phyloP scores from a whole-genome alignment of 1,140 invertebrate genomes.

The Grapholita molesta region DNA sequence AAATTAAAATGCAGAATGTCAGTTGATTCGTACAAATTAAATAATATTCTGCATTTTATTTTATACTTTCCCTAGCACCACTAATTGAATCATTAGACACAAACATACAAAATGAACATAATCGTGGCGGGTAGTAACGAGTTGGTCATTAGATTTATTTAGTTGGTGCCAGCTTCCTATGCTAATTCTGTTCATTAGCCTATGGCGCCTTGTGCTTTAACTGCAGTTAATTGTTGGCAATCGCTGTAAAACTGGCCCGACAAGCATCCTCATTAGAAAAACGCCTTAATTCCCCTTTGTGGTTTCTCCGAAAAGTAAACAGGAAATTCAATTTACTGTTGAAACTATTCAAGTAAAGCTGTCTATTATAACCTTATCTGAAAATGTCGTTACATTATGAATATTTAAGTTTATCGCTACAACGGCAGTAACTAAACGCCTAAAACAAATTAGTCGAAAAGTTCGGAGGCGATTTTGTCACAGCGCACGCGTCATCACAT shows the following conservation, averaged over 20 bases:
- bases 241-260: not conserved
- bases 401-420: slow-evolving; percentile 8
- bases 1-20: too few relatives aligned
- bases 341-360: not conserved
- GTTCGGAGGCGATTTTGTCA: slow-evolving; percentile 28
- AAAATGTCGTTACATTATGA: not conserved
- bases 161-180: not conserved
- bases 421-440: not conserved
- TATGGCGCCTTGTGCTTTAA: not conserved
- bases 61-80: not conserved
- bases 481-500: slow-evolving; percentile 39
- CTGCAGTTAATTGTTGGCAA: slow-evolving; percentile 17
- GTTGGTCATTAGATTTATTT: slow-evolving; percentile 11
- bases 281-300: slow-evolving; percentile 3
- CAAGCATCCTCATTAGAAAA: slow-evolving; percentile 13
- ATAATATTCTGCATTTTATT: not conserved
- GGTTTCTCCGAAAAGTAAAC: not conserved
- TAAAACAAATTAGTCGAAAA: slow-evolving; percentile 18
- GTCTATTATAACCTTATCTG: not conserved
- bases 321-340: not conserved
- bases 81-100: not conserved
- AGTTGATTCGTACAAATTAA: not conserved
- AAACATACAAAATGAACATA: not conserved
- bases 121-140: slow-evolving; percentile 5
- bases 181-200: slow-evolving; percentile 13